Evolutionary conservation across 2,888 invertebrate genomes (phyloP).

Genomic region (Eurytoma adleriae): DNA sequence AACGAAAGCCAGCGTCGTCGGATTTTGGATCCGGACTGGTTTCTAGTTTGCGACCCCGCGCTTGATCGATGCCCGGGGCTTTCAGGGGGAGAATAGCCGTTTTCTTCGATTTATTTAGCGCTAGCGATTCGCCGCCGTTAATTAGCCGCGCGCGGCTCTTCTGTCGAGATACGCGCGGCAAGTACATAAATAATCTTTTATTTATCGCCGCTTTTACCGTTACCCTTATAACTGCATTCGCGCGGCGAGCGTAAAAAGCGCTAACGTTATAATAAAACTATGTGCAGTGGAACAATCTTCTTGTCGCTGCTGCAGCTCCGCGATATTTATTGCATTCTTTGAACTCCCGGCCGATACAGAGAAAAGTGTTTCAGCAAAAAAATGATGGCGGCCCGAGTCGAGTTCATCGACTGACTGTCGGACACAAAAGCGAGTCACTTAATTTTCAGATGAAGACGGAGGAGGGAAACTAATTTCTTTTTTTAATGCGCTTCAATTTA

Average conservation of each 20-base stretch:
- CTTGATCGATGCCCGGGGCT: not conserved
- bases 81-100: not conserved
- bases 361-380: slow-evolving; percentile 36
- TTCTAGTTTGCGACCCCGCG: not conserved
- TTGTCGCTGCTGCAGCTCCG: slow-evolving; percentile 27
- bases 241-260: slow-evolving; percentile 6
- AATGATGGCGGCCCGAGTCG: slow-evolving; percentile 25
- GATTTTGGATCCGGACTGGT: not conserved
- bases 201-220: slow-evolving; percentile 5
- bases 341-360: slow-evolving; percentile 28
- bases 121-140: too few relatives aligned
- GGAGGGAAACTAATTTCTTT: too few relatives aligned
- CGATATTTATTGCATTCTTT: slow-evolving; percentile 56
- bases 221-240: not conserved
- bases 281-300: slow-evolving; percentile 43
- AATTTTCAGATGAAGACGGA: slow-evolving; percentile 1
- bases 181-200: slow-evolving; percentile 2
- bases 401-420: slow-evolving; percentile 45
- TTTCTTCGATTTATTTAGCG: too few relatives aligned
- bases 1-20: not conserved
- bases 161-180: too few relatives aligned
- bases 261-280: slow-evolving; percentile 36
- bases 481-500: too few relatives aligned
- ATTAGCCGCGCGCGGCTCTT: too few relatives aligned
- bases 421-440: slow-evolving; percentile 20